Evolutionary conservation across 2,888 invertebrate species (phyloP), one percentile per base, ranked within the genome.

Genomic region (Cheilosia pagana): DNA sequence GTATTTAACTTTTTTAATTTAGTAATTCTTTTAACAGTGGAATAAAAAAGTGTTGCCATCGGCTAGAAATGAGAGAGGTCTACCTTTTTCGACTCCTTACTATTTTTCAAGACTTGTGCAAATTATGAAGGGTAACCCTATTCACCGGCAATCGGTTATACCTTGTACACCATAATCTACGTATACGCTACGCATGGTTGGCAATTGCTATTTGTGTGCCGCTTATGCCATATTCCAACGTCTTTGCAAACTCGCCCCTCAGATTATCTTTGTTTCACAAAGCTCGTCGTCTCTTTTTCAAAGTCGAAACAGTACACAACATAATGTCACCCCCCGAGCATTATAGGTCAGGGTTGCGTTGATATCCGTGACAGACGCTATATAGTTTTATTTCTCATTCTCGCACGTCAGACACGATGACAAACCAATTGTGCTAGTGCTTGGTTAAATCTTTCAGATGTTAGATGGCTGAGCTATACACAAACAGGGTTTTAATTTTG

Each of bases 331-430:
- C 57, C 50, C 57, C 57, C 45, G 5, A 39, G 57, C 19, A 48
- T 35, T 70, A 39, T 59, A 70, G 57, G 70, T 70, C 70, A 70
- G 70, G 70, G 59, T 59, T 70, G 59, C 7, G 21, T 35, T 57
- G 70, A 39, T 59, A 70, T 35, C 39, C 35, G 23, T 55, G 55
- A 43, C 67, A 68, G 55, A 68, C 67, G 57, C n/a, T 12, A 28
- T 12, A 28, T 25, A 25, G 50, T 63, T 53, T 41, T 41, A 31
- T 53, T 41, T 19, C 16, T 19, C 52, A 21, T 39, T 35, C 12
- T 35, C 3, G 19, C 48, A 21, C 50, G 14, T 45, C 2, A 8
- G 45, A 45, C 19, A 19, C 25, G 25, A 25, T 28, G 25, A 41
- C 52, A 67, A 23, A 25, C 23, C 23, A 25, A 53, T 48, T 70